These are phyloP conservation scores for Scylla paramamosain DNA, from an alignment of 1,140 invertebrate genomes.

Conservation along the genomic window DNA sequence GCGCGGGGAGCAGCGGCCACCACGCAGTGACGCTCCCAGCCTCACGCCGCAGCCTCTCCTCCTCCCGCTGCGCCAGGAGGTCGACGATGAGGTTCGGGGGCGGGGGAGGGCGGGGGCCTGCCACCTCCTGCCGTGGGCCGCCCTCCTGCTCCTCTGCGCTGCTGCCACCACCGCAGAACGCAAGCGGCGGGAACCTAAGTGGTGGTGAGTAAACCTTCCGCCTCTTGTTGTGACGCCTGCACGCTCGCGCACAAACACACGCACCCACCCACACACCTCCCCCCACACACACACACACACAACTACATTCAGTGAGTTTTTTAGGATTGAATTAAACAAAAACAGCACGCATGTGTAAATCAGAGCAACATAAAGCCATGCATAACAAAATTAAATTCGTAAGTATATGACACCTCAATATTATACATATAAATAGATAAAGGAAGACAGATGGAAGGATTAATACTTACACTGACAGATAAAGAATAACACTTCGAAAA, in stretches of 20 bases:
- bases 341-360: too few species aligned
- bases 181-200: constrained; percentile 52
- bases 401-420: too few species aligned
- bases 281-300: not conserved
- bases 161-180: not conserved
- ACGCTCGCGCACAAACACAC: too few species aligned
- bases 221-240: not conserved
- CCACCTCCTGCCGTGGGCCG: constrained; percentile 37
- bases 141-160: constrained; percentile 49
- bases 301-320: too few species aligned
- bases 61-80: not conserved
- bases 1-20: not conserved
- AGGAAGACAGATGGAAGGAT: not conserved
- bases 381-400: too few species aligned
- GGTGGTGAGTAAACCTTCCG: constrained; percentile 55
- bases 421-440: not conserved
- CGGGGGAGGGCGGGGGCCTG: constrained; percentile 37
- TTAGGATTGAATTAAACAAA: too few species aligned
- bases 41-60: not conserved
- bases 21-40: not conserved
- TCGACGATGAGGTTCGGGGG: constrained; percentile 60
- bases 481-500: not conserved
- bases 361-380: too few species aligned
- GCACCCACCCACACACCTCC: too few species aligned
- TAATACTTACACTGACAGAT: not conserved